Base-by-base conservation (phyloP, 2,888 invertebrate genomes). In the Congeria kusceri region DNA sequence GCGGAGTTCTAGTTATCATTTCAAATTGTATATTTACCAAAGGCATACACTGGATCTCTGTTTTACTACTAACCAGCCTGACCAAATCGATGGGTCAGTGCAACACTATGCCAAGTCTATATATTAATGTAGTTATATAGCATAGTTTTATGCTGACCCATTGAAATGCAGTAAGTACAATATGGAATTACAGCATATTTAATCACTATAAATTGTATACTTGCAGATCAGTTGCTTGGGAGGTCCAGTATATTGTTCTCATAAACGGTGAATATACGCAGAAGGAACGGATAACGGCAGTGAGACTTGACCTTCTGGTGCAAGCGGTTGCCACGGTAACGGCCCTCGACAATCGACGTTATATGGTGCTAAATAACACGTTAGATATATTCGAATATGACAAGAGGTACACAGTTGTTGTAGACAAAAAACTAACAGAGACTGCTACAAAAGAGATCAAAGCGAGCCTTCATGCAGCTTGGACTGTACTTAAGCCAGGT, bases 371-470 rank as follows among this genome's bases (percentile, higher is more conserved):
- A 32, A 76, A 65, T 20, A 46, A 72, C n/a, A 39, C 64, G 0
- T 13, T 75, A 20, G 56, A 59, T 25, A 84, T 74, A 69, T 62
- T 53, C 29, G 77, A 79, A 28, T 86, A 83, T 59, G 47, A 67
- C 0, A 72, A 63, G 27, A 85, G 83, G 61, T 86, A 75, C 73
- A 73, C 84, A 49, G 44, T 87, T 7, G 70, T 78, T 56, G 72
- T 86, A 4, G 63, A 67, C 20, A 75, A 68, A 46, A 84, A 85
- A 67, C 80, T 87, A 1, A 72, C 83, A 44, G 64, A 59, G 13
- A 57, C 62, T 53, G 77, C 70, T 11, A 29, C 70, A 23, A 59
- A 71, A 18, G 32, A 49, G 13, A 86, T 86, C 65, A 72, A 80
- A 56, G 58, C 69, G 49, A 76, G 58, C 3, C 61, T 87, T 18